Conservation (phyloP, 2,888 invertebrate species). For the Invenusta paracnida region DNA sequence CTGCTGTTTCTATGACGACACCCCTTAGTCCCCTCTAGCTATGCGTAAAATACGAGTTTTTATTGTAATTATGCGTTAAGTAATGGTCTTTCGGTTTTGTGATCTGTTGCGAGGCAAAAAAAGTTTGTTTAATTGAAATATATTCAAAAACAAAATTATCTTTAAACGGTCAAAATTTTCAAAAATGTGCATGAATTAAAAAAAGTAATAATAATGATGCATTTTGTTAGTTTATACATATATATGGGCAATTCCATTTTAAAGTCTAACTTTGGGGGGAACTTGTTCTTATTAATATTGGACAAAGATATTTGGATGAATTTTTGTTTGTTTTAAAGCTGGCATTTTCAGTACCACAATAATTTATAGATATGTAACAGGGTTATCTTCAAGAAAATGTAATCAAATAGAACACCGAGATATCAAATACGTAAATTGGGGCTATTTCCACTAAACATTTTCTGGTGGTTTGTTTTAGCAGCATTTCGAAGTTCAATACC, state of each 20-base stretch:
- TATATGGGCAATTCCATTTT: constrained; percentile 1
- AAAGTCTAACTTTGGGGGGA: constrained; percentile 1
- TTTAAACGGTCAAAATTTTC: no score
- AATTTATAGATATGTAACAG: constrained; percentile 14
- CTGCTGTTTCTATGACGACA: no score
- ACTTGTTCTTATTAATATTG: neutral
- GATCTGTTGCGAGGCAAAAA: no score
- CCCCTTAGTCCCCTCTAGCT: no score
- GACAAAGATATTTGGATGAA: constrained; percentile 8
- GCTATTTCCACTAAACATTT: constrained; percentile 12
- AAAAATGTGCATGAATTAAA: no score
- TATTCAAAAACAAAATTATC: no score
- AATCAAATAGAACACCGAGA: neutral
- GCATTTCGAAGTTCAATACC: neutral
- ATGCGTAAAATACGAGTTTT: no score
- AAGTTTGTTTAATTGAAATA: no score
- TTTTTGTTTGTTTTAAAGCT: constrained; percentile 22
- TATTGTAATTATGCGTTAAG: no score
- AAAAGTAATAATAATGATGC: no score
- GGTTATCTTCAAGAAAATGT: constrained; percentile 8
- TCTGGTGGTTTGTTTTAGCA: neutral
- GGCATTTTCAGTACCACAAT: constrained; percentile 11
- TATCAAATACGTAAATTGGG: neutral
- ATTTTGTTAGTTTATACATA: no score
- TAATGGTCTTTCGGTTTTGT: no score